These are phyloP conservation scores for Hystrix brachyura DNA, from an alignment of 2,113 vertebrate species.

Conservation along the genomic window DNA sequence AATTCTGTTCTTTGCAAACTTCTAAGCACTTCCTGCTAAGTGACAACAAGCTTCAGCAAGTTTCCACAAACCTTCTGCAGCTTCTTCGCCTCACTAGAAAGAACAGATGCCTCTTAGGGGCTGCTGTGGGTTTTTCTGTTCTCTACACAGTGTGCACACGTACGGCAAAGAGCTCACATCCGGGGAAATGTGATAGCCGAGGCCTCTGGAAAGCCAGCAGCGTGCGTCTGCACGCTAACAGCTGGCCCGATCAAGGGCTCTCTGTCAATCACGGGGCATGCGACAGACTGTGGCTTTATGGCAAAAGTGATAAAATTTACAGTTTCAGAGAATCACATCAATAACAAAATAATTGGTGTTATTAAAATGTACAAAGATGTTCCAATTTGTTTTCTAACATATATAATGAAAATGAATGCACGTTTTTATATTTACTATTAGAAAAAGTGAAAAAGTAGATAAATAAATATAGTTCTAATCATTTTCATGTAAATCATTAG, in stretches of 20 bases:
- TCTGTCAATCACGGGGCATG: conserved; percentile 84
- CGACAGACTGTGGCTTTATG: conserved; percentile 80
- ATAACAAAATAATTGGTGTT: conserved; percentile 83
- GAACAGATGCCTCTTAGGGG: conserved; percentile 90
- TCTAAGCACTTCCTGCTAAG: conserved; percentile 92
- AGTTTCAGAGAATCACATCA: conserved; percentile 80
- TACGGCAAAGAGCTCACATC: conserved; percentile 83
- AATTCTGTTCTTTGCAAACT: conserved; percentile 92
- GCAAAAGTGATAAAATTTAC: conserved; percentile 83
- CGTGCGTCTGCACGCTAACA: conserved; percentile 82
- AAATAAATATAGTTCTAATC: conserved; percentile 60
- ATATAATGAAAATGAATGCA: conserved; percentile 78
- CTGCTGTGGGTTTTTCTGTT: conserved; percentile 90
- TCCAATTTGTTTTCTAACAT: conserved; percentile 76
- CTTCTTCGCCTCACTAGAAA: conserved; percentile 91
- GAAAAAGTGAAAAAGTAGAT: conserved; percentile 64
- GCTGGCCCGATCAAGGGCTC: conserved; percentile 84
- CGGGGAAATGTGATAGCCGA: conserved; percentile 86
- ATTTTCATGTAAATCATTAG: conserved; percentile 62
- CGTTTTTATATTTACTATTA: conserved; percentile 79
- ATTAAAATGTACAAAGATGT: conserved; percentile 83
- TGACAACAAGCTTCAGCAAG: conserved; percentile 93
- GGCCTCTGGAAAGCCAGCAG: conserved; percentile 79
- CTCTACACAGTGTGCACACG: conserved; percentile 87
- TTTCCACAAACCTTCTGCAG: conserved; percentile 92